Percentiles rank a stretch among this genome's conserved stretches.
Evolutionary conservation across 92 coral and sea anemone species (phyloP).

Genomic region (Blastomussa wellsi): DNA sequence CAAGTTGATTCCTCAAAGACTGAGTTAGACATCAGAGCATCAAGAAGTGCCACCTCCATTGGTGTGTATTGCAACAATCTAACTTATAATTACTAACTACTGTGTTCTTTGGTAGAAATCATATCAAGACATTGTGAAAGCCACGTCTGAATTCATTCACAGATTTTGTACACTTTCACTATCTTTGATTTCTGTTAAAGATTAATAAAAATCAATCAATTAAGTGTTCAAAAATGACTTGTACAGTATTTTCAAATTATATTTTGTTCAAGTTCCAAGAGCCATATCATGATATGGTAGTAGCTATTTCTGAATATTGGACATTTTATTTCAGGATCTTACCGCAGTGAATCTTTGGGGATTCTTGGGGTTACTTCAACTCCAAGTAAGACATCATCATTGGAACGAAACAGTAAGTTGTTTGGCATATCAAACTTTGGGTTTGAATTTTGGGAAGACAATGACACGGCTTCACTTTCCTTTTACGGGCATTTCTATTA

Average conservation of each 20-base stretch:
- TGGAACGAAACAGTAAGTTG: conserved; percentile 66
- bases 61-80: conserved; percentile 31
- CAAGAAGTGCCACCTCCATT: conserved; percentile 44
- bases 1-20: conserved; percentile 62
- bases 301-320: neutral
- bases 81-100: too few relatives aligned
- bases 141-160: neutral
- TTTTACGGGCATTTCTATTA: too few relatives aligned
- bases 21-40: conserved; percentile 59
- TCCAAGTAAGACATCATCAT: conserved; percentile 50
- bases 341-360: conserved; percentile 42
- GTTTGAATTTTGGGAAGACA: too few relatives aligned
- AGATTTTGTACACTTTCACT: neutral
- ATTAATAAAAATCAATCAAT: too few relatives aligned
- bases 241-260: neutral
- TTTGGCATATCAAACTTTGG: too few relatives aligned
- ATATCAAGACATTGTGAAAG: too few relatives aligned
- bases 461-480: too few relatives aligned
- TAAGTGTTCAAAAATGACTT: too few relatives aligned
- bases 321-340: conserved; percentile 18
- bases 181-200: too few relatives aligned
- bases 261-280: neutral
- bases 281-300: too few relatives aligned
- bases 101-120: neutral
- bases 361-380: conserved; percentile 44